Conservation (phyloP, 1,140 invertebrate species). For the Brachionus paranguensis region DNA sequence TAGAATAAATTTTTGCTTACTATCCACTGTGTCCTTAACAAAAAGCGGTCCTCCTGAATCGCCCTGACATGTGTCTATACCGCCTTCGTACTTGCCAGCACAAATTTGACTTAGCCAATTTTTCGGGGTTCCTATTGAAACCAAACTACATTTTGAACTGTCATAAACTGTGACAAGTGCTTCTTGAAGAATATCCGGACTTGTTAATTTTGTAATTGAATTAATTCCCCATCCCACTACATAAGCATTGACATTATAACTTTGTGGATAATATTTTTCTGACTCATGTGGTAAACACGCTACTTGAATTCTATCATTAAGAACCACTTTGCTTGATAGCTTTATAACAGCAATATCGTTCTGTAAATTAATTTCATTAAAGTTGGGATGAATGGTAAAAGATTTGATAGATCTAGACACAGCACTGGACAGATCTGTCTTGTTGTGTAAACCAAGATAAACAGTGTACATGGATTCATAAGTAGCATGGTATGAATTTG, state of each 20-base stretch:
- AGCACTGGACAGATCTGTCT: not conserved
- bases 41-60: constrained; percentile 26
- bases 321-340: not conserved
- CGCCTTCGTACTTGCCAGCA: not conserved
- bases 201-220: not conserved
- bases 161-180: not conserved
- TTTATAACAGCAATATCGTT: constrained; percentile 25
- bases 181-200: not conserved
- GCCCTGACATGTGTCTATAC: constrained; percentile 28
- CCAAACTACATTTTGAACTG: not conserved
- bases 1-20: not conserved
- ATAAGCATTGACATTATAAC: not conserved
- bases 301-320: not conserved
- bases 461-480: constrained; percentile 1
- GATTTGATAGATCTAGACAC: not conserved
- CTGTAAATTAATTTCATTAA: not conserved
- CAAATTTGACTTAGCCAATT: constrained; percentile 32
- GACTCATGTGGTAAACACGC: not conserved
- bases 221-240: constrained; percentile 8
- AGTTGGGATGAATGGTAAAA: not conserved
- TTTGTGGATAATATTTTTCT: not conserved
- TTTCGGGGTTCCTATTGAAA: not conserved
- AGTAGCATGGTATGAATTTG: not conserved
- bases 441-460: constrained; percentile 24
- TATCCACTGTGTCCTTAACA: not conserved